These are phyloP conservation scores for Phataginus tricuspis DNA, from an alignment of 2,797 vertebrate species.

Conservation along the genomic window DNA sequence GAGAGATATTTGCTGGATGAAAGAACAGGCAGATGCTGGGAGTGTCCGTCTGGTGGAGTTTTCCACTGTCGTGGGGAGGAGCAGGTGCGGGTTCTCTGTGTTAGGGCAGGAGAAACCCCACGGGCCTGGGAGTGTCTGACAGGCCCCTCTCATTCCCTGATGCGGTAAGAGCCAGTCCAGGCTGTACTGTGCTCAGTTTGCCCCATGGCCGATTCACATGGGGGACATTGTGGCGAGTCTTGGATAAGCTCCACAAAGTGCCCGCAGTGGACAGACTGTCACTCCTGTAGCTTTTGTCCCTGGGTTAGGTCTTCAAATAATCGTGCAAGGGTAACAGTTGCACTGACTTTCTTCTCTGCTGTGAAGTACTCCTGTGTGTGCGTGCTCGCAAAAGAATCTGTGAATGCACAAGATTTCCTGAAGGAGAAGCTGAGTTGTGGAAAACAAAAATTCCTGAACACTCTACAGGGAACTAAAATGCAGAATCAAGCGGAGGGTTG, in stretches of 20 bases:
- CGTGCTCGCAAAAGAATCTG: neutral
- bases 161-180: neutral
- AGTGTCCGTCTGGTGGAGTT: neutral
- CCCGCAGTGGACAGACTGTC: neutral
- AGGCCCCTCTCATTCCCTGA: neutral
- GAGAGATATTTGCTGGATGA: neutral
- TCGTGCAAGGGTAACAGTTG: neutral
- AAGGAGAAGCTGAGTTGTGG: neutral
- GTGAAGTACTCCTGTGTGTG: accelerated
- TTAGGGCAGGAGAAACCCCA: no score
- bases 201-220: neutral
- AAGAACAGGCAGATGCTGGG: neutral
- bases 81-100: no score
- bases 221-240: neutral
- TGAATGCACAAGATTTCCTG: no score
- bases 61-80: accelerated
- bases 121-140: neutral
- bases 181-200: neutral
- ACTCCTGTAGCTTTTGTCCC: neutral
- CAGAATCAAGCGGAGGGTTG: neutral
- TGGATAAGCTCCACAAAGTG: neutral
- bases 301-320: neutral
- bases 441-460: neutral
- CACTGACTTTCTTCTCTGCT: neutral
- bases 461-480: neutral